Percentiles rank a stretch among this genome's conserved stretches.
phyloP scores from a whole-genome alignment of 2,797 vertebrate genomes.

The Hydrocynus forskahlii region DNA sequence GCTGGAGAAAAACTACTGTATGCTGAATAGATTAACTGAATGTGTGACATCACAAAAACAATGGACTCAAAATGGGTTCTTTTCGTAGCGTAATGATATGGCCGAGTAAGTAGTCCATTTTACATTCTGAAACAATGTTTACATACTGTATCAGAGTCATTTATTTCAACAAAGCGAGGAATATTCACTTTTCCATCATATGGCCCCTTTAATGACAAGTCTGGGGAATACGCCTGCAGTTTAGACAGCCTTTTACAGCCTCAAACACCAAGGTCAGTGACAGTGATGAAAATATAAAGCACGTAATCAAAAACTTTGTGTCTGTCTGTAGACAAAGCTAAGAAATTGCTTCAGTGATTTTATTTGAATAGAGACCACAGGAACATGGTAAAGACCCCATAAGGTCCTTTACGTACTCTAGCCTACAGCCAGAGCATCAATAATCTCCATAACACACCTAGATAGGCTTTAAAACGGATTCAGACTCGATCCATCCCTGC shows the following conservation, averaged over 20 bases:
- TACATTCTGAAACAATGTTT: no score
- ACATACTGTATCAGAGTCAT: no score
- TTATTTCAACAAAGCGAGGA: no score
- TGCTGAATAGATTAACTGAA: background rate
- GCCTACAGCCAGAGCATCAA: background rate
- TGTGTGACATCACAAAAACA: background rate
- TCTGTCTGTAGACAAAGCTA: no score
- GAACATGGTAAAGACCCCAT: background rate
- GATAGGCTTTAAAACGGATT: slow-evolving; percentile 16
- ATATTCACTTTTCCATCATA: no score
- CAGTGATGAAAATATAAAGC: background rate
- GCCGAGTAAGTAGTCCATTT: no score
- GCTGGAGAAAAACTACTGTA: no score
- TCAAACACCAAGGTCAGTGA: background rate
- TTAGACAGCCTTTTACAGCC: background rate
- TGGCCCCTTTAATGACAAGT: no score
- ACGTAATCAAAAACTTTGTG: no score
- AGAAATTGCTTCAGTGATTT: background rate
- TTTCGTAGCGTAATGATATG: no score
- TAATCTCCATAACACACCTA: background rate
- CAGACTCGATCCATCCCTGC: slow-evolving; percentile 46
- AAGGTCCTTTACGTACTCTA: background rate
- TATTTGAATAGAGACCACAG: background rate
- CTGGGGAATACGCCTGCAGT: no score
- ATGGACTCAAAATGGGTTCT: background rate